Evolutionary conservation across 2,113 vertebrate species (phyloP).

Genomic region (Ctenodactylus gundi): DNA sequence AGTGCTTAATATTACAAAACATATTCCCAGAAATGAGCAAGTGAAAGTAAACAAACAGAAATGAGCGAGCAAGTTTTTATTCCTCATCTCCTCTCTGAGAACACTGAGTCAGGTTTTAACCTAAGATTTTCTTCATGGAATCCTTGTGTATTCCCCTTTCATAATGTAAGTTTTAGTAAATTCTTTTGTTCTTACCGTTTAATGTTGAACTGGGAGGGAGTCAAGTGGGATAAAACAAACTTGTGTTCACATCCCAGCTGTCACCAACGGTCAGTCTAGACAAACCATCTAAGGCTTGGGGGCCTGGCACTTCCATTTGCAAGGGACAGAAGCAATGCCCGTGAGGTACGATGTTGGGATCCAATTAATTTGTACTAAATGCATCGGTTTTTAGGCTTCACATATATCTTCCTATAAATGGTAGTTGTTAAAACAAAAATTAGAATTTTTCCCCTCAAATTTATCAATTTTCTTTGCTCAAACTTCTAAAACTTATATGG

Average conservation of each 20-base stretch:
- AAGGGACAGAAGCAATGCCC: background rate
- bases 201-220: background rate
- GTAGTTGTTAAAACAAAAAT: background rate
- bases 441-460: background rate
- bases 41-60: background rate
- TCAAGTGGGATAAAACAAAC: background rate
- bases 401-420: background rate
- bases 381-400: background rate
- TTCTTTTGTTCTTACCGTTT: background rate
- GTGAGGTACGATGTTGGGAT: background rate
- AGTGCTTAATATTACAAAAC: slow-evolving; percentile 12
- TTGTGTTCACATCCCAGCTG: background rate
- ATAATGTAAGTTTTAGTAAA: background rate
- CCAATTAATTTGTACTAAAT: background rate
- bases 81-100: background rate
- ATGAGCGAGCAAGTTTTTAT: background rate
- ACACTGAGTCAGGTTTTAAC: background rate
- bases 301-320: background rate
- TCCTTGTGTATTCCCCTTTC: background rate
- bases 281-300: background rate
- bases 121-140: background rate
- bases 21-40: background rate
- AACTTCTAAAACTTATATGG: background rate
- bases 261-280: background rate
- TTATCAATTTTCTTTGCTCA: background rate